Evolutionary conservation across 2,113 vertebrate species (phyloP).

Genomic region (Rhinichthys klamathensis): DNA sequence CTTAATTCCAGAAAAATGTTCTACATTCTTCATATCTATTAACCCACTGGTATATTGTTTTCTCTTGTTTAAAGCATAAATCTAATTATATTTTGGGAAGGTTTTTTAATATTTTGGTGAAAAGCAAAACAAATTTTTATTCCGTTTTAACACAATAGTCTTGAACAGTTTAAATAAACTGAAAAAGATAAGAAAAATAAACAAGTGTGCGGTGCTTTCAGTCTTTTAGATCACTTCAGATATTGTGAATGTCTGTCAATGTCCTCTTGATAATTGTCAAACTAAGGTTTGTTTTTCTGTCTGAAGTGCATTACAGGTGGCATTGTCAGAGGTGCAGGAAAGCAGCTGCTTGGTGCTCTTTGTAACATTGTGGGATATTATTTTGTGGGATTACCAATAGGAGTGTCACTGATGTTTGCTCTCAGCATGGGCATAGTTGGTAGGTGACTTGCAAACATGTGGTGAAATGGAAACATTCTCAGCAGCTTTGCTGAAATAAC

Average conservation of each 20-base stretch:
- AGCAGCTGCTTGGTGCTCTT: slow-evolving; percentile 81
- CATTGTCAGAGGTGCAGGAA: slow-evolving; percentile 82
- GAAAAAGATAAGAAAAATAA: too few relatives aligned
- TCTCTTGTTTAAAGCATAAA: neutral
- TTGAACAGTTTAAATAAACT: too few relatives aligned
- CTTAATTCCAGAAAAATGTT: too few relatives aligned
- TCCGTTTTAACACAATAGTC: too few relatives aligned
- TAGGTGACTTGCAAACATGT: slow-evolving; percentile 60
- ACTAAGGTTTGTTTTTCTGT: neutral
- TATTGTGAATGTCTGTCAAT: neutral
- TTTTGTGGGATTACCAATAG: slow-evolving; percentile 78
- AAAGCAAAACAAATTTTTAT: too few relatives aligned
- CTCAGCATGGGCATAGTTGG: slow-evolving; percentile 78
- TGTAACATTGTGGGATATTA: slow-evolving; percentile 77
- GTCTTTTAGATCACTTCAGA: neutral
- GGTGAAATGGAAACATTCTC: neutral
- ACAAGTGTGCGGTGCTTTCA: neutral
- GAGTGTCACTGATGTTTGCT: slow-evolving; percentile 80
- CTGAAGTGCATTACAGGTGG: slow-evolving; percentile 75
- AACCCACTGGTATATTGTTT: neutral
- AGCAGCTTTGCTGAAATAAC: neutral
- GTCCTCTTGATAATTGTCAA: neutral
- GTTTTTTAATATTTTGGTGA: too few relatives aligned
- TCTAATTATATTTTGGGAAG: neutral
- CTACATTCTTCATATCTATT: too few relatives aligned